Evolutionary conservation across 1,140 invertebrate species (phyloP).

Genomic region (Kradibia gibbosae): DNA sequence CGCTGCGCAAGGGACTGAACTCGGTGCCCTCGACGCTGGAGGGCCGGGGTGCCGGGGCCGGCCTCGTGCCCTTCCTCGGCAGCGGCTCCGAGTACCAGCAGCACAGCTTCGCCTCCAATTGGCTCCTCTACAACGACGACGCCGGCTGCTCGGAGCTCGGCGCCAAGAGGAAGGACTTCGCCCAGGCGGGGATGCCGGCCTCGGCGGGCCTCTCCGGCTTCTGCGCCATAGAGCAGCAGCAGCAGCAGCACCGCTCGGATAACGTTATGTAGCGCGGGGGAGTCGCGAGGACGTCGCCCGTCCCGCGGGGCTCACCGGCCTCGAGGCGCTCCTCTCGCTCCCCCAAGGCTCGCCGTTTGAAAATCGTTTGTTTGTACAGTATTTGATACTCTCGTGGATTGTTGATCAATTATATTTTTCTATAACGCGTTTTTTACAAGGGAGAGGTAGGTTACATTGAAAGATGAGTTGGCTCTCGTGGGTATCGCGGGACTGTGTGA

Average conservation of each 20-base stretch:
- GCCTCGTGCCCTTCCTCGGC: too few relatives aligned
- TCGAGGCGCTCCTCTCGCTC: too few relatives aligned
- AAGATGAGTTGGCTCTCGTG: not conserved
- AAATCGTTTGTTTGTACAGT: too few relatives aligned
- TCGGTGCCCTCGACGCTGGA: slow-evolving; percentile 11
- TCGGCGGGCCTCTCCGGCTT: not conserved
- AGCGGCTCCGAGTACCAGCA: slow-evolving; percentile 54
- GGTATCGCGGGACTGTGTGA: not conserved
- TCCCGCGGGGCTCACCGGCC: too few relatives aligned
- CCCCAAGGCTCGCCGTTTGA: too few relatives aligned
- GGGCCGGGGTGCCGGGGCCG: too few relatives aligned
- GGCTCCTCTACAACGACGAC: slow-evolving; percentile 57
- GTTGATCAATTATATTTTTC: not conserved
- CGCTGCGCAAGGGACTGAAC: slow-evolving; percentile 43
- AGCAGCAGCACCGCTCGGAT: too few relatives aligned
- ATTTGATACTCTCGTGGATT: not conserved
- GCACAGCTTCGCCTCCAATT: slow-evolving; percentile 57
- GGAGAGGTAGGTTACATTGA: not conserved
- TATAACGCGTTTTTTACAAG: not conserved
- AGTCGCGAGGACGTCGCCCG: too few relatives aligned
- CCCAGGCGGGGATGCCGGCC: too few relatives aligned
- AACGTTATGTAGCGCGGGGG: not conserved
- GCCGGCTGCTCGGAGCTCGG: not conserved
- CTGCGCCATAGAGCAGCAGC: not conserved
- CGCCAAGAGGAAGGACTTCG: not conserved